These are phyloP conservation scores for Plecturocebus donacophilus DNA, from an alignment of 2,113 vertebrate species.

Conservation along the genomic window DNA sequence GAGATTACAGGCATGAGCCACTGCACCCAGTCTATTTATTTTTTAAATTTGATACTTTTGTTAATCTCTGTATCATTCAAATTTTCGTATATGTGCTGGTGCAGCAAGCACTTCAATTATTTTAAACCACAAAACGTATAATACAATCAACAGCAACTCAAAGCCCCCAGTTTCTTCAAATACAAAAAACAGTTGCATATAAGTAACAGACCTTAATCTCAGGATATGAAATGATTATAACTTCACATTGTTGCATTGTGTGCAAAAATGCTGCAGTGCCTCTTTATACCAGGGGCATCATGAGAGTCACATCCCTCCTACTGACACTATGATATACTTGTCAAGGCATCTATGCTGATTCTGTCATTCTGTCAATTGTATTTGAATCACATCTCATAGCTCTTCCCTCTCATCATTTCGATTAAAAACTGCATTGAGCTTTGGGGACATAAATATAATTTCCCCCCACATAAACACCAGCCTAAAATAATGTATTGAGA, in stretches of 20 bases:
- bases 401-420: conserved; percentile 35
- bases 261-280: neutral
- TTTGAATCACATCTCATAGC: conserved; percentile 9
- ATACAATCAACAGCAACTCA: neutral
- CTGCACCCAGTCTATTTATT: too few relatives aligned
- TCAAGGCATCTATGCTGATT: neutral
- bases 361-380: neutral
- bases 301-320: neutral
- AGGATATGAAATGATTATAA: neutral
- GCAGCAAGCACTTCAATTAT: neutral
- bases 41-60: too few relatives aligned
- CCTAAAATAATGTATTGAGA: conserved; percentile 49
- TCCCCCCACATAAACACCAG: neutral
- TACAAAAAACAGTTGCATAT: neutral
- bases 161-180: conserved; percentile 8
- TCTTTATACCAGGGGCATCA: neutral
- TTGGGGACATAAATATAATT: conserved; percentile 56
- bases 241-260: neutral
- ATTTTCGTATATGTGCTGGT: too few relatives aligned
- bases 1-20: too few relatives aligned
- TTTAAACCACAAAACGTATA: conserved; percentile 20
- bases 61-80: too few relatives aligned
- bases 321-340: neutral
- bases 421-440: conserved; percentile 60
- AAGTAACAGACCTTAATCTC: neutral